Conservation (phyloP, 2,797 vertebrate species). For the Coranthus polyacanthus region DNA sequence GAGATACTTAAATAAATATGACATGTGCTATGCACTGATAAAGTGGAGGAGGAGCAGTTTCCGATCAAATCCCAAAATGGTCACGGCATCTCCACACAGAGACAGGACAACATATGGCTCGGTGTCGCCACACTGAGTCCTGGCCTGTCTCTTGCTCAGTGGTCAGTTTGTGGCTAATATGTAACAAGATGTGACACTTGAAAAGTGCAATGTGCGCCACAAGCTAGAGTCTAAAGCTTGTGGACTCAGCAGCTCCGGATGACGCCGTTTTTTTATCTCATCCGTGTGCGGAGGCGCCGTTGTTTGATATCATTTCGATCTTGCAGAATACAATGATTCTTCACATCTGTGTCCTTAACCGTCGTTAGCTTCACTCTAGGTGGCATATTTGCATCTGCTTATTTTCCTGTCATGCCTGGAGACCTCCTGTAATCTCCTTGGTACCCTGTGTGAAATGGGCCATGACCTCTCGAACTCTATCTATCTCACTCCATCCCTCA, state of each 20-base stretch:
- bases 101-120: slow-evolving; percentile 23
- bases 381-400: slow-evolving; percentile 46
- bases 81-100: slow-evolving; percentile 17
- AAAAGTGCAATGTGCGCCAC: slow-evolving; percentile 56
- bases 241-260: slow-evolving; percentile 56
- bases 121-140: slow-evolving; percentile 45
- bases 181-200: slow-evolving; percentile 48
- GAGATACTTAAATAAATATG: slow-evolving; percentile 5
- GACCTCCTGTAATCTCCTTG: slow-evolving; percentile 56
- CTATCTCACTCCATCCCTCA: slow-evolving; percentile 27
- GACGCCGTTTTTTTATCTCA: slow-evolving; percentile 36
- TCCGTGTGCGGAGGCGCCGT: slow-evolving; percentile 1
- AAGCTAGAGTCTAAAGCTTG: slow-evolving; percentile 44
- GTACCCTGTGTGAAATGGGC: slow-evolving; percentile 45
- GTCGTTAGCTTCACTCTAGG: slow-evolving; percentile 32
- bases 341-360: slow-evolving; percentile 29
- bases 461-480: slow-evolving; percentile 38
- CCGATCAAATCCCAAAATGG: slow-evolving; percentile 4
- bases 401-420: slow-evolving; percentile 29
- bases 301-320: slow-evolving; percentile 47
- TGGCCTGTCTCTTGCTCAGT: slow-evolving; percentile 25
- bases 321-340: slow-evolving; percentile 35
- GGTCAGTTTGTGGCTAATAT: slow-evolving; percentile 42
- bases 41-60: slow-evolving; percentile 14
- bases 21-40: slow-evolving; percentile 9